Evolutionary conservation across 2,797 vertebrate species (phyloP).

Genomic region (Arnoldichthys spilopterus): DNA sequence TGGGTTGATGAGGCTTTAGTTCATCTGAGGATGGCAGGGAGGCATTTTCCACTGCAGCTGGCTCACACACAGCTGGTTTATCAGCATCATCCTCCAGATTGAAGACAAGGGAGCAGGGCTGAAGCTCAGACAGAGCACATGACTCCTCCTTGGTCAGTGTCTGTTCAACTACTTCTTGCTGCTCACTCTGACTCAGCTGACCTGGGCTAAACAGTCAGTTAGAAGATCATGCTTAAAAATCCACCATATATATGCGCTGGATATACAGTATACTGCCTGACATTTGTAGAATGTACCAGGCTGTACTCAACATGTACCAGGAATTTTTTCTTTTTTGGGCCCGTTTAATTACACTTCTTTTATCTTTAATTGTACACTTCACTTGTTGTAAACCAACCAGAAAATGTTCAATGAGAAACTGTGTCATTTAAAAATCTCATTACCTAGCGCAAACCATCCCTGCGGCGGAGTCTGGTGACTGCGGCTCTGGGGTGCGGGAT

Average conservation of each 20-base stretch:
- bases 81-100: constrained; percentile 65
- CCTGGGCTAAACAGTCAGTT: constrained; percentile 52
- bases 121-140: constrained; percentile 23
- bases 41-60: constrained; percentile 30
- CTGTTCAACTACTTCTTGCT: constrained; percentile 8
- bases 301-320: neutral
- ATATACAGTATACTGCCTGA: too few relatives aligned
- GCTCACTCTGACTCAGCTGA: constrained; percentile 41
- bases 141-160: constrained; percentile 43
- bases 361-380: neutral
- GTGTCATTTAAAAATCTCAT: constrained; percentile 41
- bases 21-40: neutral
- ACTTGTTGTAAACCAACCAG: neutral
- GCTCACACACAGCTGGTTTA: constrained; percentile 21
- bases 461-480: constrained; percentile 46
- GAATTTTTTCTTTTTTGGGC: neutral
- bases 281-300: too few relatives aligned
- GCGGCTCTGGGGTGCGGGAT: neutral
- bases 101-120: constrained; percentile 69
- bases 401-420: neutral
- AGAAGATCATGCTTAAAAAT: too few relatives aligned
- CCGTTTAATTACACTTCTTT: neutral
- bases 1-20: constrained; percentile 15
- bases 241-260: too few relatives aligned
- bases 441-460: constrained; percentile 70